Evolutionary conservation across 2,113 vertebrate genomes (phyloP), one percentile per base, ranked within the genome.

Genomic region (Caranx melampygus): DNA sequence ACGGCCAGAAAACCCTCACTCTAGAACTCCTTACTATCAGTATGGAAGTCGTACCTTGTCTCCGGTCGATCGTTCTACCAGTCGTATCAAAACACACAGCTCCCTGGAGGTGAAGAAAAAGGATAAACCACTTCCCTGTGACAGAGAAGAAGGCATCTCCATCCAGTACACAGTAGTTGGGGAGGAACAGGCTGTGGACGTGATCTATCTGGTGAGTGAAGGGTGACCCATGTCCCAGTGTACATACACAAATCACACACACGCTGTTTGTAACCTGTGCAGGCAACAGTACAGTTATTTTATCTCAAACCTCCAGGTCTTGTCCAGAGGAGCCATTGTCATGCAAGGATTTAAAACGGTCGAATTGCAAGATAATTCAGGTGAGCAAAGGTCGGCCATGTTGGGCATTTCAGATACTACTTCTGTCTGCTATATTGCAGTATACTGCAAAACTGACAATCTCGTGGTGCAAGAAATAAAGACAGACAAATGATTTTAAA

Each of bases 291-390:
- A 26, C 26, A 26, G 26, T 26, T 26, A 26, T 26, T 26, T 26
- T 26, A 26, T 26, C 26, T 26, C 26, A 26, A 26, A 26, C 26
- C 1, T 54, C 9, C 74, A 98, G 97, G 73, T 95, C 5, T 87
- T 96, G 89, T 79, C 75, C 34, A 94, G 78, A 92, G 94, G 95
- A 71, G 75, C 73, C 54, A 95, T 98, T 47, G 4, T 93, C 35
- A 40, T 85, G 42, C 85, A 88, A 20, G 96, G 94, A 18, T 75
- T 72, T 70, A 77, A 91, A 61, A 58, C 79, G 81, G 72, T 96
- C 81, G 37, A 60, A 34, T 15, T 90, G 1, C 0, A 61, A 58
- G 42, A 81, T 31, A 26, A 64, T 37, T 3, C 42, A 81, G 83
- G 89, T 91, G 59, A 8, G 79, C 2, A 37, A 69, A 52, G 2